Conservation (phyloP, 2,113 vertebrate species). For the Zeus faber region DNA sequence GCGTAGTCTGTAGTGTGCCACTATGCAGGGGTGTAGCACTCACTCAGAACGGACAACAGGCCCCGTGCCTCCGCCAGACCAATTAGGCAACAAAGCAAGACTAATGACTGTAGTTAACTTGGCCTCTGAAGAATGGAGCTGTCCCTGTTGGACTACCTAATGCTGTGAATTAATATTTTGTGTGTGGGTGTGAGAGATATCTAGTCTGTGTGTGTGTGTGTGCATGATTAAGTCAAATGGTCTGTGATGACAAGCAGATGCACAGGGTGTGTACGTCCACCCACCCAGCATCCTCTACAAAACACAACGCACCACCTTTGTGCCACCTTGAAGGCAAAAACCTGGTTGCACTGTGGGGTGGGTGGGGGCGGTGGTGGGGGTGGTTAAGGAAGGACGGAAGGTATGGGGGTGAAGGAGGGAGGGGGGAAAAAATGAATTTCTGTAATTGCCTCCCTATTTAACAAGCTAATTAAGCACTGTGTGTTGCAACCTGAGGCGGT, state of each 20-base stretch:
- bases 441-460: slow-evolving; percentile 62
- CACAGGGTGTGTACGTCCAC: slow-evolving; percentile 38
- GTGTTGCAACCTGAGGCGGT: slow-evolving; percentile 64
- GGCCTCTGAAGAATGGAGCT: slow-evolving; percentile 66
- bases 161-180: slow-evolving; percentile 55
- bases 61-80: slow-evolving; percentile 52
- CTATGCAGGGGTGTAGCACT: slow-evolving; percentile 26
- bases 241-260: slow-evolving; percentile 62
- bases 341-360: slow-evolving; percentile 36
- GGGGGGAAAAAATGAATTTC: slow-evolving; percentile 44
- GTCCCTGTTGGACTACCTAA: slow-evolving; percentile 52
- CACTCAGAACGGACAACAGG: slow-evolving; percentile 56
- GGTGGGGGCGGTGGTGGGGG: slow-evolving; percentile 9
- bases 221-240: slow-evolving; percentile 26
- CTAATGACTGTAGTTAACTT: slow-evolving; percentile 66
- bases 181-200: slow-evolving; percentile 2
- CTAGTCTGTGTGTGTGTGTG: slow-evolving; percentile 23
- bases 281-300: slow-evolving; percentile 34
- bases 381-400: slow-evolving; percentile 7
- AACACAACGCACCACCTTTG: slow-evolving; percentile 38
- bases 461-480: slow-evolving; percentile 73
- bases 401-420: neutral
- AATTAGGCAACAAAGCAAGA: slow-evolving; percentile 73
- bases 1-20: slow-evolving; percentile 23
- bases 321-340: slow-evolving; percentile 34